phyloP scores from a whole-genome alignment of 2,888 invertebrate species.

The Clusia tigrina region DNA sequence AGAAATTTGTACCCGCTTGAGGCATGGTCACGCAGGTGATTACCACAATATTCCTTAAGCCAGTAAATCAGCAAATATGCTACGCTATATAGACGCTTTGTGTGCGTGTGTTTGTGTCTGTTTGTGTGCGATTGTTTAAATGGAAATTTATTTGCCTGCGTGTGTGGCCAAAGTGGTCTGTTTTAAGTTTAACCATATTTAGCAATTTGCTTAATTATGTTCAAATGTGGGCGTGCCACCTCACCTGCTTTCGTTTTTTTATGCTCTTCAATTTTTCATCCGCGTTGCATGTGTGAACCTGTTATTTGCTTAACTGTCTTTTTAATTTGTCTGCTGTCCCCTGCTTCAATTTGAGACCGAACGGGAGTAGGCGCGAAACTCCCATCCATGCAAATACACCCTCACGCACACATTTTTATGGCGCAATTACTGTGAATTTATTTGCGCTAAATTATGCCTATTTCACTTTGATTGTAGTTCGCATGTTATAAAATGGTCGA shows the following conservation, averaged over 20 bases:
- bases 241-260: not conserved
- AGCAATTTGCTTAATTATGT: slow-evolving; percentile 19
- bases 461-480: slow-evolving; percentile 22
- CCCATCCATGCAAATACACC: slow-evolving; percentile 22
- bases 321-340: not conserved
- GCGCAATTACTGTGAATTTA: slow-evolving; percentile 57
- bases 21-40: no score
- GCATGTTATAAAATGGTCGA: slow-evolving; percentile 38
- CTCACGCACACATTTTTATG: slow-evolving; percentile 43
- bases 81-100: no score
- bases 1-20: no score
- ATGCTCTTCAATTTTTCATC: not conserved
- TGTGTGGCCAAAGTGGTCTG: no score
- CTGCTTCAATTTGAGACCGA: not conserved
- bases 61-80: no score
- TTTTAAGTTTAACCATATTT: no score
- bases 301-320: not conserved
- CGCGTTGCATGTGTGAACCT: slow-evolving; percentile 15
- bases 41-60: no score
- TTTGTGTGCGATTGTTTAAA: no score
- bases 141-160: no score
- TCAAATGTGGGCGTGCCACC: not conserved
- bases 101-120: no score
- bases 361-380: not conserved
- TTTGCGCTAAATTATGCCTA: slow-evolving; percentile 55